These are phyloP conservation scores for Diaprepes abbreviatus DNA, from an alignment of 2,888 invertebrate genomes.

Conservation along the genomic window DNA sequence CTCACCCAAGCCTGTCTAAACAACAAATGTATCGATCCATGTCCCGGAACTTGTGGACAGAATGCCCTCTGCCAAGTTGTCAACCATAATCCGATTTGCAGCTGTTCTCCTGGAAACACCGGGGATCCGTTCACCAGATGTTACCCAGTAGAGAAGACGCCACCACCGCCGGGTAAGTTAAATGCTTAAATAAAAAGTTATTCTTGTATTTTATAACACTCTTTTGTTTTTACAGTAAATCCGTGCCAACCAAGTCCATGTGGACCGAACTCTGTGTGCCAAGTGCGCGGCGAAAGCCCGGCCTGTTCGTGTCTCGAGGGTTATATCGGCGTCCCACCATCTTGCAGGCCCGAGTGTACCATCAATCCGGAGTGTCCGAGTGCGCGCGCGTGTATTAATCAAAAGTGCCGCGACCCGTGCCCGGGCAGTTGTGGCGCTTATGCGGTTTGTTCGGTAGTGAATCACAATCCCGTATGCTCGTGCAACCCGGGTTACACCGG, in stretches of 20 bases:
- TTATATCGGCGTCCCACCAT: conserved; percentile 75
- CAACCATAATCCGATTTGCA: conserved; percentile 85
- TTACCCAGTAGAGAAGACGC: conserved; percentile 65
- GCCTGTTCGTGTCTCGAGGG: conserved; percentile 75
- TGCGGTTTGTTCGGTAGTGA: conserved; percentile 78
- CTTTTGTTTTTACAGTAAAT: conserved; percentile 62
- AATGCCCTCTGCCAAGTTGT: conserved; percentile 82
- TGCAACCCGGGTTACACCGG: conserved; percentile 80
- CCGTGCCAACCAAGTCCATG: conserved; percentile 80
- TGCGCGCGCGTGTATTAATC: conserved; percentile 78
- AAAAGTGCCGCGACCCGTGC: conserved; percentile 82
- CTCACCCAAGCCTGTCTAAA: conserved; percentile 84
- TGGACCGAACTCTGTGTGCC: conserved; percentile 72
- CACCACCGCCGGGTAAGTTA: conserved; percentile 53
- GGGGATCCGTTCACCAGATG: conserved; percentile 86
- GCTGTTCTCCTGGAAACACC: conserved; percentile 77
- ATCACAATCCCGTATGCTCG: conserved; percentile 81
- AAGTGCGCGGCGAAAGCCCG: conserved; percentile 65
- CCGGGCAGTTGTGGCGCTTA: conserved; percentile 76
- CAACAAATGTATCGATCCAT: conserved; percentile 86
- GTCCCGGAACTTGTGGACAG: conserved; percentile 82
- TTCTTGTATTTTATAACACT: too few relatives aligned
- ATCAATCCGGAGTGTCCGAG: conserved; percentile 79
- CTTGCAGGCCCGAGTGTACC: conserved; percentile 80
- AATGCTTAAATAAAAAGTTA: too few relatives aligned